These are phyloP conservation scores for Leptinotarsa defecta DNA, from an alignment of 1,140 invertebrate species.

Conservation along the genomic window DNA sequence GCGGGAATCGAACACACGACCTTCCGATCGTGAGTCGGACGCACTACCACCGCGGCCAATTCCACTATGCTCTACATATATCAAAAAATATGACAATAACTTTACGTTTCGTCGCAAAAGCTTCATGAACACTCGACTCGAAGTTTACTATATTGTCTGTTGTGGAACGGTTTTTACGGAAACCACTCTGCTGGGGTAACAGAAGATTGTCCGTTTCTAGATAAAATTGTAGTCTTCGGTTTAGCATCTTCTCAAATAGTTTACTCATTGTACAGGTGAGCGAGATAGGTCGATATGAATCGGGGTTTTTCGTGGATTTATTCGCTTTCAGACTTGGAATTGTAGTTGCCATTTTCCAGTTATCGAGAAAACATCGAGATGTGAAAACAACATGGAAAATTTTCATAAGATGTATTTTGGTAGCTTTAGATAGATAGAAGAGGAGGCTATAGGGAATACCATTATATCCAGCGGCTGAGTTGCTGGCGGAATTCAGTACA, in stretches of 20 bases:
- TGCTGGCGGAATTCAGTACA: not conserved
- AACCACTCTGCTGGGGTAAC: too few species aligned
- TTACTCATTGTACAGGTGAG: not conserved
- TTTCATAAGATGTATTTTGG: not conserved
- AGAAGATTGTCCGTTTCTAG: not conserved
- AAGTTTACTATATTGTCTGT: too few species aligned
- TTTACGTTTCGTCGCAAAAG: not conserved
- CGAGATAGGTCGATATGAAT: not conserved
- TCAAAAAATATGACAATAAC: not conserved
- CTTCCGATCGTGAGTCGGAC: too few species aligned
- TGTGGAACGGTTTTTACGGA: too few species aligned
- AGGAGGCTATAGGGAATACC: not conserved
- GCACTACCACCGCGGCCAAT: too few species aligned
- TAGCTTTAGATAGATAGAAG: not conserved
- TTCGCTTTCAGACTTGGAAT: not conserved
- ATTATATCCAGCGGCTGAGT: not conserved
- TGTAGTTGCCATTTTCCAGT: not conserved
- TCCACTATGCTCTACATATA: not conserved
- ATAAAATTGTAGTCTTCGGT: not conserved
- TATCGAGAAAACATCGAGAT: not conserved
- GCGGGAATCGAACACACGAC: too few species aligned
- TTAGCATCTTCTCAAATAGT: not conserved
- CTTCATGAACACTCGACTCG: not conserved
- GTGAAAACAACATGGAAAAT: not conserved
- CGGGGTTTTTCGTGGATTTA: not conserved